Percentiles rank a stretch among this genome's conserved stretches.
Evolutionary conservation across 2,113 vertebrate genomes (phyloP).

Genomic region (Lophura nycthemera): DNA sequence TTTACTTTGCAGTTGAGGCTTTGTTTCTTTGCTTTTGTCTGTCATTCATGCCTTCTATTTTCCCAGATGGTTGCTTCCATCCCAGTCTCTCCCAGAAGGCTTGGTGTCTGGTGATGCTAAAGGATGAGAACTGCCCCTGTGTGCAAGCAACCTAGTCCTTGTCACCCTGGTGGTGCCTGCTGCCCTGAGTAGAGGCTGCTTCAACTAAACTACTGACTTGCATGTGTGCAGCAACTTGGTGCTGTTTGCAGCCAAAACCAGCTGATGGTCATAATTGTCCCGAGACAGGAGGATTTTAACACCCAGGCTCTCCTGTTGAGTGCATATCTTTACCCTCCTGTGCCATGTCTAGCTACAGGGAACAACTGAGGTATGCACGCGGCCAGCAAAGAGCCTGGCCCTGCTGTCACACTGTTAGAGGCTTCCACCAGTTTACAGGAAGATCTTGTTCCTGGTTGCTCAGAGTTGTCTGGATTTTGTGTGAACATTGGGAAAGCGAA

Average conservation of each 20-base stretch:
- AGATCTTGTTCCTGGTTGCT: not conserved
- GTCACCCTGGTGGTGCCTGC: rapidly evolving
- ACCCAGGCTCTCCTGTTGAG: not conserved
- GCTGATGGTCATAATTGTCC: not conserved
- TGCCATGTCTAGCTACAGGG: not conserved
- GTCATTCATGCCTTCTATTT: not conserved
- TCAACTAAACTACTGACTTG: not conserved
- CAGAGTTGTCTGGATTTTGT: not conserved
- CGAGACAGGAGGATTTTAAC: not conserved
- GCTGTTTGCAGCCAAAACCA: not conserved
- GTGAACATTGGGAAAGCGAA: not conserved
- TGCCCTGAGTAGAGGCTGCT: not conserved
- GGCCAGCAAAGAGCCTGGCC: not conserved
- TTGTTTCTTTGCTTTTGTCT: not conserved
- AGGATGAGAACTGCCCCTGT: not conserved
- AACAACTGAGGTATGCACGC: rapidly evolving
- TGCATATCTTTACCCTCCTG: not conserved
- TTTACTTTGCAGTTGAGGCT: not conserved
- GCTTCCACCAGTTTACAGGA: not conserved
- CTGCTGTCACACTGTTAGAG: not conserved
- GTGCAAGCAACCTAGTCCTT: too few species aligned
- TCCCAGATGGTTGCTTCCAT: not conserved
- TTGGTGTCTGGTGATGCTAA: not conserved
- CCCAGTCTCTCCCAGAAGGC: not conserved
- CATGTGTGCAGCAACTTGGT: not conserved